A percentile compares a stretch with the other conserved stretches of the same genome.
phyloP scores from a whole-genome alignment of 1,140 invertebrate genomes.

The Pissodes strobi region DNA sequence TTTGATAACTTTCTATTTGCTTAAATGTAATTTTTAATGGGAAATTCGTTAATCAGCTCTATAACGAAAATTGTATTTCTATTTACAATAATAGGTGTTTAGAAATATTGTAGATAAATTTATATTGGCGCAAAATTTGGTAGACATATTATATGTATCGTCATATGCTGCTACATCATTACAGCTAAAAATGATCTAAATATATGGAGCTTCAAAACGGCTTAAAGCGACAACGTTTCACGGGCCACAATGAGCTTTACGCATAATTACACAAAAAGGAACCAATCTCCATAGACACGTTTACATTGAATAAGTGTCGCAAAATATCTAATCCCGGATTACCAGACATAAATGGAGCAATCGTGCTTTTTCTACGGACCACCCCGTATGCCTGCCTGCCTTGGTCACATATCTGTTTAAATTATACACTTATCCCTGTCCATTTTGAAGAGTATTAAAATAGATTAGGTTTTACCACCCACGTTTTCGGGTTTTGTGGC shows the following conservation, averaged over 20 bases:
- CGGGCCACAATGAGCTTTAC: background rate
- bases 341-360: slow-evolving; percentile 26
- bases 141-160: too few relatives aligned
- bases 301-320: slow-evolving; percentile 5
- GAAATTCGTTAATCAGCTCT: too few relatives aligned
- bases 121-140: too few relatives aligned
- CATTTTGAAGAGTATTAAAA: slow-evolving; percentile 26
- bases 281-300: background rate
- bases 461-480: slow-evolving; percentile 33
- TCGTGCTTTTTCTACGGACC: slow-evolving; percentile 27
- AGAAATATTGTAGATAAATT: too few relatives aligned
- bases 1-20: too few relatives aligned
- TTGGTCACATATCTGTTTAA: slow-evolving; percentile 17
- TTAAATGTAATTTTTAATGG: too few relatives aligned
- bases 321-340: slow-evolving; percentile 20
- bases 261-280: slow-evolving; percentile 1
- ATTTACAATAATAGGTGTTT: too few relatives aligned
- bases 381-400: slow-evolving; percentile 15
- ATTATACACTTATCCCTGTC: slow-evolving; percentile 13
- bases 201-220: too few relatives aligned
- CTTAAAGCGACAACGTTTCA: too few relatives aligned
- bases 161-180: too few relatives aligned
- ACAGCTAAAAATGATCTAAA: too few relatives aligned
- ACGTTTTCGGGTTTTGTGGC: slow-evolving; percentile 10
- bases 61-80: too few relatives aligned